These are phyloP conservation scores for Pogoniulus pusillus DNA, from an alignment of 2,797 vertebrate species.

Conservation along the genomic window DNA sequence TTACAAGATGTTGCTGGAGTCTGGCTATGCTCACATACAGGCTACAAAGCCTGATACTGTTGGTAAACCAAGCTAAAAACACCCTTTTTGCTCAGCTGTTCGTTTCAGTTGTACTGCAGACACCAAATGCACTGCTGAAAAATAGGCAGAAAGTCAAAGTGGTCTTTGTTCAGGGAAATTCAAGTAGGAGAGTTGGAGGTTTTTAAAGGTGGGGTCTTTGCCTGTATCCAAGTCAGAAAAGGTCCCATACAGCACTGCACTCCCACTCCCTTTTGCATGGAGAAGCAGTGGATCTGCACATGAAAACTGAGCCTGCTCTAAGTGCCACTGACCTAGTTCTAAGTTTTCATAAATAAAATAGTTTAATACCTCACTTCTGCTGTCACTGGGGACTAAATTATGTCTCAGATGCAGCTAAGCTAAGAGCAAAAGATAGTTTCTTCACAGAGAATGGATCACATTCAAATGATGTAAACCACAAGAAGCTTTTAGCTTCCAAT, in stretches of 20 bases:
- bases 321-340: neutral
- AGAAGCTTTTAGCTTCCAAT: slow-evolving; percentile 15
- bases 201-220: neutral
- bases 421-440: neutral
- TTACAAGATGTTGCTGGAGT: slow-evolving; percentile 59
- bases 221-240: neutral
- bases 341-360: slow-evolving; percentile 27
- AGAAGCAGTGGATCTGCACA: neutral
- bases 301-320: neutral
- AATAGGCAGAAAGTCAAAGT: neutral
- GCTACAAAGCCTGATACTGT: slow-evolving; percentile 77
- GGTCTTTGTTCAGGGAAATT: neutral
- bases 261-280: neutral
- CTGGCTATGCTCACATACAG: slow-evolving; percentile 79
- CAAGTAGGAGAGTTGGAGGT: neutral
- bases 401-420: neutral
- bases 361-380: slow-evolving; percentile 1
- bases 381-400: neutral
- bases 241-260: neutral
- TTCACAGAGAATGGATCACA: neutral
- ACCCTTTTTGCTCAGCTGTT: neutral
- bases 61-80: slow-evolving; percentile 60
- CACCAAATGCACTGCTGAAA: neutral
- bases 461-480: neutral
- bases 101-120: neutral